Base-by-base conservation (phyloP, 2,797 vertebrate genomes). In the Spatula versicolor region DNA sequence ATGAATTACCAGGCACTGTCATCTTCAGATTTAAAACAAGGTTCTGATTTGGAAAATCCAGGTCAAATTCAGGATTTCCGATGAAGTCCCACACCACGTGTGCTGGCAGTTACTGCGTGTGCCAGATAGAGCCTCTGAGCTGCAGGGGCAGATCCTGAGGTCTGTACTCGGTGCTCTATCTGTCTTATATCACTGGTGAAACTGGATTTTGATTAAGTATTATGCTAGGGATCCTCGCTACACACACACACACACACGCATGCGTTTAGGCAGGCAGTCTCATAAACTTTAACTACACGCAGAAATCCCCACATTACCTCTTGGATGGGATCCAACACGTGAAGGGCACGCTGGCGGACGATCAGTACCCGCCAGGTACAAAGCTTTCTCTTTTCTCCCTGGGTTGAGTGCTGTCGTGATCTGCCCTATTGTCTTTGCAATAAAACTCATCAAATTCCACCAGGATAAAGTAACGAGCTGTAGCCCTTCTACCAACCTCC, bases 301-400 rank as follows among this genome's bases (percentile, higher is more conserved):
- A 93, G 95, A 90, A 96, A 88, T 88, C 91, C 90, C 86, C 83
- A 64, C 92, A 63, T 75, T 83, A 75, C 78, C 83, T 87, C 60
- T 60, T 95, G 96, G 96, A 84, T 31, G 3, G 4, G 68, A 56
- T 87, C 92, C 94, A 95, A 13, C 30, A 46, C 48, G 4, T 37
- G 75, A 90, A 92, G 83, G 67, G 62, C 0, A 10, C 0, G 2
- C 80, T 56, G 90, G 82, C 83, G 55, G 86, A 73, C 20, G 80
- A 88, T 56, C 74, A 41, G 81, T 80, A 90, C 88, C 86, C 7
- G 3, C 83, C 92, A 95, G 92, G 72, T 94, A 95, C 90, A 92
- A 93, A 95, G 75, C 67, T 54, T 83, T 68, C 94, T 87, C 90
- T 92, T 86, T 94, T 71, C 75, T 90, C 81, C 86, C 90, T 2